phyloP scores from a whole-genome alignment of 2,888 invertebrate genomes.

The Epinotia nisella region DNA sequence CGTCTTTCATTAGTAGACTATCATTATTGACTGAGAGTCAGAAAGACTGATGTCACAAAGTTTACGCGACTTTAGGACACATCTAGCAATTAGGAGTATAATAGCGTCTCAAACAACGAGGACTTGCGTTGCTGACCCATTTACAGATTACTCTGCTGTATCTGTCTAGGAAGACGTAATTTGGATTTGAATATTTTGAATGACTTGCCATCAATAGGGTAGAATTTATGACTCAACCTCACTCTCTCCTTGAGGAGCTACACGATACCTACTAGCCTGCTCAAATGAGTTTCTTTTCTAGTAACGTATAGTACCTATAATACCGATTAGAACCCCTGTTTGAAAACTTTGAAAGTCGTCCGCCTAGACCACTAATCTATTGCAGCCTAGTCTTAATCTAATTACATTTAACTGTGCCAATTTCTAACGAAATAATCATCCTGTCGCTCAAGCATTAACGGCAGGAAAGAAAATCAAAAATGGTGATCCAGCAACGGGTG shows the following conservation, averaged over 20 bases:
- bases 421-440: slow-evolving; percentile 25
- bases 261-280: background rate
- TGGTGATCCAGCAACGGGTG: slow-evolving; percentile 56
- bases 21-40: background rate
- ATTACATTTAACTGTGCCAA: background rate
- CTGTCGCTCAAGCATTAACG: slow-evolving; percentile 43
- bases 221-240: background rate
- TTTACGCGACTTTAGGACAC: background rate
- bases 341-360: background rate
- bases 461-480: slow-evolving; percentile 71
- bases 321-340: background rate
- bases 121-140: background rate
- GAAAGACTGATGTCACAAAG: background rate
- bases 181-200: background rate
- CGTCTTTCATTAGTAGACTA: slow-evolving; percentile 34
- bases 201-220: background rate
- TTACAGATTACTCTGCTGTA: background rate
- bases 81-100: background rate
- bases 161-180: background rate
- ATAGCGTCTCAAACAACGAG: background rate
- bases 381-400: background rate
- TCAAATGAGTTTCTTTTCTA: too few relatives aligned
- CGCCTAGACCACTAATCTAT: background rate
- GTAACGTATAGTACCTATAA: too few relatives aligned
- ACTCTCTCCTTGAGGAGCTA: background rate